phyloP scores from a whole-genome alignment of 2,113 vertebrate genomes.

The Aleadryas rufinucha region DNA sequence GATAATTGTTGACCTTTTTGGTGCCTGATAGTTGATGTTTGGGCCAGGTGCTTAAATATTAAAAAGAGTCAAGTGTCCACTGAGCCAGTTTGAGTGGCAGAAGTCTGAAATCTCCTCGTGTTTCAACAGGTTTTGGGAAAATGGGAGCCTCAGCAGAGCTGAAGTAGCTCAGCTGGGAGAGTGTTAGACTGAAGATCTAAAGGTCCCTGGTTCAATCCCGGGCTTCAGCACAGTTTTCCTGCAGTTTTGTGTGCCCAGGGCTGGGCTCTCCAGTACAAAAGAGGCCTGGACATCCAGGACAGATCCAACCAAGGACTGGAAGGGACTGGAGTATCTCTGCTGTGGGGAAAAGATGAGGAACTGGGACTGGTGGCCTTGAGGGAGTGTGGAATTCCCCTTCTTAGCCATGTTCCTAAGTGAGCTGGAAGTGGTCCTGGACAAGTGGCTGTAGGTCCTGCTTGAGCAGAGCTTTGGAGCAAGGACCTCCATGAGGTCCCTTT shows the following conservation, averaged over 20 bases:
- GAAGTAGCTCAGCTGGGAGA: conserved; percentile 62
- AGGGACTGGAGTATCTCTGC: background rate
- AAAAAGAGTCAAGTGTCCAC: background rate
- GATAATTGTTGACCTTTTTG: background rate
- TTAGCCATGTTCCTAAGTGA: background rate
- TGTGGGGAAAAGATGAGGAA: background rate
- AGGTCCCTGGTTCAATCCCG: conserved; percentile 55
- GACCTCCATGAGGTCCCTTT: background rate
- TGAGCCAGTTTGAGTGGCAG: accelerated
- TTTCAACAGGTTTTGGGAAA: background rate
- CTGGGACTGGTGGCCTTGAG: background rate
- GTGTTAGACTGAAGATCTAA: conserved; percentile 62
- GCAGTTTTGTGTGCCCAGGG: accelerated
- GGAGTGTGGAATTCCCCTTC: background rate
- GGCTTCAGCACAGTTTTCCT: conserved; percentile 22
- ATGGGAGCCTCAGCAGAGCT: accelerated
- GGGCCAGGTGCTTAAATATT: background rate
- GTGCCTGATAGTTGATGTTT: background rate
- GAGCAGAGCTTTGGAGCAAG: background rate
- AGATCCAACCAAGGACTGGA: background rate
- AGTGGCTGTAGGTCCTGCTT: background rate
- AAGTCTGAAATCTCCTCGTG: accelerated
- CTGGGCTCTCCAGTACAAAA: accelerated
- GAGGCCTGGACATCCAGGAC: accelerated
- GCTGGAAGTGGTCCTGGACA: background rate